Conservation (phyloP, 2,888 invertebrate species). For the Vandiemenella viatica region DNA sequence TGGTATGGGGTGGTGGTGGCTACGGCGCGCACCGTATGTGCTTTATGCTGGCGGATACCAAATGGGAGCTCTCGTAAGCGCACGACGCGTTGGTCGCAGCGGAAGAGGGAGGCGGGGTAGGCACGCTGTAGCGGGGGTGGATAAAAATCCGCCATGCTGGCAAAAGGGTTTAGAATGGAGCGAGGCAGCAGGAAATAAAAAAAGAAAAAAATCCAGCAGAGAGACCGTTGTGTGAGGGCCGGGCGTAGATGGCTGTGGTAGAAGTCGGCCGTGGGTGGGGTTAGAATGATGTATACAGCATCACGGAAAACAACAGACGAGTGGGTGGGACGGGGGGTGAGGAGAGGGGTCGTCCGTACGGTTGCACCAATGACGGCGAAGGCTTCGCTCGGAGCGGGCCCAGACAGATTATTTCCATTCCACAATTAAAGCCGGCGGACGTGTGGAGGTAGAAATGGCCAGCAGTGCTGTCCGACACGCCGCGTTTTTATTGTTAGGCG, state of each 20-base stretch:
- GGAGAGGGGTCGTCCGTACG: not conserved
- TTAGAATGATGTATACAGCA: not conserved
- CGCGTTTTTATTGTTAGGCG: not conserved
- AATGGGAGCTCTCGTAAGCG: conserved; percentile 1
- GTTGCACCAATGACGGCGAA: not conserved
- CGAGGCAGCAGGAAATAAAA: not conserved
- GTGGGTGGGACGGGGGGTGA: not conserved
- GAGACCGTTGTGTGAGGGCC: not conserved
- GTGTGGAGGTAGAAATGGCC: not conserved
- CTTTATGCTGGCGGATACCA: conserved; percentile 9
- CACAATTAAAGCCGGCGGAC: not conserved
- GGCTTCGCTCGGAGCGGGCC: not conserved
- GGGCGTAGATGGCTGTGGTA: not conserved
- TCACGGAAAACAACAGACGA: not conserved
- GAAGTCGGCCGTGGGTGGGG: not conserved
- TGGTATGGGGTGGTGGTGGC: no score
- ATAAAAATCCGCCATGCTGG: conserved; percentile 1
- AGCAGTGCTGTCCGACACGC: not conserved
- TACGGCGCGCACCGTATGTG: conserved; percentile 1
- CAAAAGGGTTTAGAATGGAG: not conserved
- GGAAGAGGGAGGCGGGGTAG: conserved; percentile 5
- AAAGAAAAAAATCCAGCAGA: no score
- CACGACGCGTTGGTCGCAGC: conserved; percentile 5
- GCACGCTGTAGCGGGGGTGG: conserved; percentile 11
- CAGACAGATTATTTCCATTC: conserved; percentile 1